A percentile compares a stretch with the other conserved stretches of the same genome.
These are phyloP conservation scores for Lamproptera curius DNA, from an alignment of 2,888 invertebrate genomes.

Conservation along the genomic window DNA sequence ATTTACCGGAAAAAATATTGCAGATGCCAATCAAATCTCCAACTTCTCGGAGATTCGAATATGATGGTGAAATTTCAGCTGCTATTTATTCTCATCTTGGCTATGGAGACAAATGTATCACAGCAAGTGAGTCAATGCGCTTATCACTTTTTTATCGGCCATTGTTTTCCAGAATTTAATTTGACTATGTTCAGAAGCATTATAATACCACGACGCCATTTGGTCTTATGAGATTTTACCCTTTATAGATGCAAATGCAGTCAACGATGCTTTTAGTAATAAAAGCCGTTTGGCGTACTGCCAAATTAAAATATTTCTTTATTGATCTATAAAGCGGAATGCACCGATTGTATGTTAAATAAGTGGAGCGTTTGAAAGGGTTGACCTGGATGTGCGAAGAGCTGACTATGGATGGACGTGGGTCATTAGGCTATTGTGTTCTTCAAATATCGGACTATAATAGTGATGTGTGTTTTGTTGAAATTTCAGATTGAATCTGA, in stretches of 20 bases:
- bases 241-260: slow-evolving; percentile 44
- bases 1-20: no score
- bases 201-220: slow-evolving; percentile 13
- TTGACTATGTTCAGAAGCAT: slow-evolving; percentile 20
- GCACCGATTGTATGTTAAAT: slow-evolving; percentile 50
- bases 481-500: slow-evolving; percentile 35
- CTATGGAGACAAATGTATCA: slow-evolving; percentile 40
- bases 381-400: slow-evolving; percentile 58
- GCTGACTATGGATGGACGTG: slow-evolving; percentile 44
- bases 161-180: slow-evolving; percentile 7
- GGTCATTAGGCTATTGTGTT: slow-evolving; percentile 38
- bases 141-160: slow-evolving; percentile 11
- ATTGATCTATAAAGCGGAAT: slow-evolving; percentile 43
- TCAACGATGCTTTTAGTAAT: slow-evolving; percentile 25
- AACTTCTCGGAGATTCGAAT: slow-evolving; percentile 42
- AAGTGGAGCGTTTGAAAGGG: slow-evolving; percentile 41
- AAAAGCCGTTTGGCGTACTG: slow-evolving; percentile 52
- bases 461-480: slow-evolving; percentile 30
- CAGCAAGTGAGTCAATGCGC: slow-evolving; percentile 45
- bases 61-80: slow-evolving; percentile 57
- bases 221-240: slow-evolving; percentile 18
- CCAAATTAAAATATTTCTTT: slow-evolving; percentile 66
- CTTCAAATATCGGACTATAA: slow-evolving; percentile 33
- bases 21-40: slow-evolving; percentile 50
- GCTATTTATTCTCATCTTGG: slow-evolving; percentile 44